These are phyloP conservation scores for Pygoscelis antarcticus DNA, from an alignment of 2,113 vertebrate genomes.

Conservation along the genomic window DNA sequence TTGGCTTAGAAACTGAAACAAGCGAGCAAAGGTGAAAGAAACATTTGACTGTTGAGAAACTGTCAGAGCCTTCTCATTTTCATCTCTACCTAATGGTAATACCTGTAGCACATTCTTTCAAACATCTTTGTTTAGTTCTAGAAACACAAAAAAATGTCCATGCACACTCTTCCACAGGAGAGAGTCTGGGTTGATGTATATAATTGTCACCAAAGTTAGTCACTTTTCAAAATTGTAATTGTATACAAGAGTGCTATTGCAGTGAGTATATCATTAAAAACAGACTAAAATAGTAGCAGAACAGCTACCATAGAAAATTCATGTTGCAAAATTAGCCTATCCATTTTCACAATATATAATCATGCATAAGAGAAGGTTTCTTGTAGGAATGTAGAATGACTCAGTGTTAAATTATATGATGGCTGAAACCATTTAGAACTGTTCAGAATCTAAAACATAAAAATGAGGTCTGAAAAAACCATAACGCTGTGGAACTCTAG, in stretches of 20 bases:
- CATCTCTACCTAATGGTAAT: background rate
- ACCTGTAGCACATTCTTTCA: background rate
- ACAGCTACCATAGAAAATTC: conserved; percentile 57
- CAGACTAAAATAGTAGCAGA: conserved; percentile 64
- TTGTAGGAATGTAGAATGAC: conserved; percentile 59
- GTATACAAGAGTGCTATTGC: conserved; percentile 56
- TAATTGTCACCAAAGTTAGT: conserved; percentile 63
- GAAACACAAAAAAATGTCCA: background rate
- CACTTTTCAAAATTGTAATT: conserved; percentile 65
- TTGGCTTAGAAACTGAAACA: background rate
- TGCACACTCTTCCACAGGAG: background rate
- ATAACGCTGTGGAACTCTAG: background rate
- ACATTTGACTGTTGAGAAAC: background rate
- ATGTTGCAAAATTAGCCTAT: conserved; percentile 67
- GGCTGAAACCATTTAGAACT: conserved; percentile 48
- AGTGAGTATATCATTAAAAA: conserved; percentile 70
- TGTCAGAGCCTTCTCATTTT: background rate
- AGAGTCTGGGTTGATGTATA: background rate
- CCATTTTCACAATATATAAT: conserved; percentile 75
- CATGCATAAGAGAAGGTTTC: conserved; percentile 73
- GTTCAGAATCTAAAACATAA: conserved; percentile 3
- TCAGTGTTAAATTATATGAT: conserved; percentile 72
- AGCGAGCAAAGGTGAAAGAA: background rate
- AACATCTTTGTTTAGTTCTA: background rate
- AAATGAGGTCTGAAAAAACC: conserved; percentile 10